Conservation (phyloP, 2,888 invertebrate species). For the Hirtodrosophila duncani region DNA sequence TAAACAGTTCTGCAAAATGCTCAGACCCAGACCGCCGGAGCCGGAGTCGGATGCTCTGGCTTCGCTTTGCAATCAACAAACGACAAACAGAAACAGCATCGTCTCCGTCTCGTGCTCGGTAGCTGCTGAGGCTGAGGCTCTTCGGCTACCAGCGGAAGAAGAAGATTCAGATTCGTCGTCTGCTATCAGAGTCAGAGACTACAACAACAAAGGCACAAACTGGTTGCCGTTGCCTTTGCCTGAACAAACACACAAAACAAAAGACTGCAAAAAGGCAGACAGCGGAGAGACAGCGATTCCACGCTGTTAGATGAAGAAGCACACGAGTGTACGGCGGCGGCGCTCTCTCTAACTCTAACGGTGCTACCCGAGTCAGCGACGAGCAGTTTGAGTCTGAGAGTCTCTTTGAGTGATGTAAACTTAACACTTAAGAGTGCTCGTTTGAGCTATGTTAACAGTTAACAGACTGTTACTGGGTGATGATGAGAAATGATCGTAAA, state of each 20-base stretch:
- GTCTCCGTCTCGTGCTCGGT: conserved; percentile 34
- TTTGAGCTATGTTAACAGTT: too few species aligned
- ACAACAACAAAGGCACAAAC: conserved; percentile 49
- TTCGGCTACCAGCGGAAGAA: conserved; percentile 41
- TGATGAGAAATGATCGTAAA: too few species aligned
- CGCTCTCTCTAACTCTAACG: conserved; percentile 51
- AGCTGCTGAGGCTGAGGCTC: conserved; percentile 51
- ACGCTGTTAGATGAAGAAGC: conserved; percentile 16
- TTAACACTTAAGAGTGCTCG: conserved; percentile 29
- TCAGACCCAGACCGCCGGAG: conserved; percentile 36
- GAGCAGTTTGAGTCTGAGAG: conserved; percentile 1
- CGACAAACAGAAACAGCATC: conserved; percentile 22
- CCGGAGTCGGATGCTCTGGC: conserved; percentile 47
- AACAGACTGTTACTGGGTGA: too few species aligned
- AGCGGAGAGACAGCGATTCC: conserved; percentile 16
- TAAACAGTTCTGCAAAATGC: conserved; percentile 76
- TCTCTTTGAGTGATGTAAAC: conserved; percentile 46
- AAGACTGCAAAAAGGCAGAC: conserved; percentile 37
- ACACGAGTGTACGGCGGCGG: conserved; percentile 9
- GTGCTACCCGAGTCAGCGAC: conserved; percentile 25
- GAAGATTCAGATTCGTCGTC: conserved; percentile 38
- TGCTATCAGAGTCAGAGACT: conserved; percentile 23
- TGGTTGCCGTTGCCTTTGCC: too few species aligned
- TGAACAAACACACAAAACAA: conserved; percentile 57
- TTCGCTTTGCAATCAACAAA: conserved; percentile 59